Evolutionary conservation across 2,113 vertebrate genomes (phyloP).

Genomic region (Microtus oregoni): DNA sequence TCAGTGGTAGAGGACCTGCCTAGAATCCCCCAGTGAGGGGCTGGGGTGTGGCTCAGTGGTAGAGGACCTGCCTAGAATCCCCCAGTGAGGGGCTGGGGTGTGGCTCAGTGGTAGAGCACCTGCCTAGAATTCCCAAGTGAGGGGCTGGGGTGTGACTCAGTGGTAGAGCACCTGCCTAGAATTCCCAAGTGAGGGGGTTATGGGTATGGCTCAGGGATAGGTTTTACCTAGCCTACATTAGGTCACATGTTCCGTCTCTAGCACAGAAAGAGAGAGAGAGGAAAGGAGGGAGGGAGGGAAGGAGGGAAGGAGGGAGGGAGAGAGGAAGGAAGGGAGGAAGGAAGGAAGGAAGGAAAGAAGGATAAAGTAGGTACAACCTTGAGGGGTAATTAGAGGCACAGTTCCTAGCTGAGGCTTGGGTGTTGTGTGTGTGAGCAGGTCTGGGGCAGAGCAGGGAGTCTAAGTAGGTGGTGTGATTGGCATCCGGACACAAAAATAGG

Average conservation of each 20-base stretch:
- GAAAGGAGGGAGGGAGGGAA: background rate
- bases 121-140: background rate
- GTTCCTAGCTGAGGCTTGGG: background rate
- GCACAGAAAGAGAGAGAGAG: background rate
- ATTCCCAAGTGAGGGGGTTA: background rate
- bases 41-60: too few species aligned
- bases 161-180: background rate
- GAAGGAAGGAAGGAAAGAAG: fast-evolving
- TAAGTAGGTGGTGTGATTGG: background rate
- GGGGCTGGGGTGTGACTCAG: background rate
- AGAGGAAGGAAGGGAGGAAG: fast-evolving
- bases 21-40: background rate
- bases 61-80: too few species aligned
- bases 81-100: background rate
- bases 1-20: background rate
- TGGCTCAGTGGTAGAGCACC: background rate
- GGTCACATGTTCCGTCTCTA: background rate
- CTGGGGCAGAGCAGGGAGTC: background rate
- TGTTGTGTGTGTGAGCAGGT: background rate
- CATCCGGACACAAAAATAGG: background rate
- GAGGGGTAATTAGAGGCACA: slow-evolving; percentile 66
- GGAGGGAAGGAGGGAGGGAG: fast-evolving
- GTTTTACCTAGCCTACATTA: background rate
- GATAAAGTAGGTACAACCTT: slow-evolving; percentile 3
- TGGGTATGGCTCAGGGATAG: background rate